A percentile compares a stretch with the other conserved stretches of the same genome.
Conservation (phyloP, 2,888 invertebrate genomes). For the Elmis aenea region DNA sequence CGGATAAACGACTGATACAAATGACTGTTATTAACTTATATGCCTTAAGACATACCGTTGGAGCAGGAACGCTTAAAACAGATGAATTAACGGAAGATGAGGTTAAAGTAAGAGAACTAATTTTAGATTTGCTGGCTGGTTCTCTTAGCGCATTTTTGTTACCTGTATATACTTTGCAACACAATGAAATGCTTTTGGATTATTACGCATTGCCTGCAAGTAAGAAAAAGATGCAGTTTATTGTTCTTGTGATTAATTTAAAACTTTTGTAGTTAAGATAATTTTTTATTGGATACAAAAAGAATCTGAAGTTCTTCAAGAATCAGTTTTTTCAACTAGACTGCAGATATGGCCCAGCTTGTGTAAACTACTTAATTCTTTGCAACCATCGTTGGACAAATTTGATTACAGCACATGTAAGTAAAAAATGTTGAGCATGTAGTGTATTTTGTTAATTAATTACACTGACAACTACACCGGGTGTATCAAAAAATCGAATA, state of each 20-base stretch:
- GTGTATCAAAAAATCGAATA: no score
- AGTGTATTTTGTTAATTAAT: constrained; percentile 8
- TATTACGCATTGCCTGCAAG: constrained; percentile 66
- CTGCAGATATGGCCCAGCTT: constrained; percentile 76
- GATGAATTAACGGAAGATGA: constrained; percentile 55
- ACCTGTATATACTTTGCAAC: constrained; percentile 65
- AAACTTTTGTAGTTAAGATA: constrained; percentile 59
- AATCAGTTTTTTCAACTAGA: constrained; percentile 53
- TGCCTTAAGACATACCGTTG: constrained; percentile 58
- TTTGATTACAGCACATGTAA: constrained; percentile 54
- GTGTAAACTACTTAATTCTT: constrained; percentile 66
- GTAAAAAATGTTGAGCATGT: constrained; percentile 29
- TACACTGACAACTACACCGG: constrained; percentile 15
- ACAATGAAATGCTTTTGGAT: constrained; percentile 56
- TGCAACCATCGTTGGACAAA: constrained; percentile 51
- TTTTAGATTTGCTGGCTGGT: constrained; percentile 60
- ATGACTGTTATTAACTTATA: constrained; percentile 75
- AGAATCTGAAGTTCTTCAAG: constrained; percentile 51
- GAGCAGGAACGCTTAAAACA: constrained; percentile 46
- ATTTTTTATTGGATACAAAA: constrained; percentile 67
- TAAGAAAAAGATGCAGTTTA: constrained; percentile 37
- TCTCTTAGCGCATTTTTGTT: constrained; percentile 64
- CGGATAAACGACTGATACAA: constrained; percentile 67
- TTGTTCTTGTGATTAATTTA: background rate
- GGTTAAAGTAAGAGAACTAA: constrained; percentile 53